A percentile compares a stretch with the other conserved stretches of the same genome.
Evolutionary conservation across 2,888 invertebrate species (phyloP).

Genomic region (Periphyllus acericola): DNA sequence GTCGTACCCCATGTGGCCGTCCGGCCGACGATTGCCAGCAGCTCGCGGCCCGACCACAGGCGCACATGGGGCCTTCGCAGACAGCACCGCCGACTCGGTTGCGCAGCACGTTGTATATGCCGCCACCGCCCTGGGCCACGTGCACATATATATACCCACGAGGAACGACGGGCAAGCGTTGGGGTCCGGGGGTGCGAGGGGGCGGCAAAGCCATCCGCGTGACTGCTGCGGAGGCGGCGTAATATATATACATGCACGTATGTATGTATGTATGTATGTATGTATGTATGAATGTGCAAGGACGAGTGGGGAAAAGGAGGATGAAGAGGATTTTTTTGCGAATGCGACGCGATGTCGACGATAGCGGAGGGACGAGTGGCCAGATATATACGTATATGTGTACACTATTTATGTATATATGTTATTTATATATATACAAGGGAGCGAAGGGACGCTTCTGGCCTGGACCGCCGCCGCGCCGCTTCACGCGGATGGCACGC

Average conservation of each 20-base stretch:
- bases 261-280: background rate
- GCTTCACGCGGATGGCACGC: slow-evolving; percentile 38
- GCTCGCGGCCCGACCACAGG: slow-evolving; percentile 43
- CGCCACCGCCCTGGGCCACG: background rate
- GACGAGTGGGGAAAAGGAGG: background rate
- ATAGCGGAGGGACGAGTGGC: slow-evolving; percentile 7
- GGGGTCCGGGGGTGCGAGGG: background rate
- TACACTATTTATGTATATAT: background rate
- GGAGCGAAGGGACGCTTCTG: slow-evolving; percentile 41
- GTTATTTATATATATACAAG: background rate
- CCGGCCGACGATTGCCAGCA: slow-evolving; percentile 44
- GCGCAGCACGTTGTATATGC: background rate
- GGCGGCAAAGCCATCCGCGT: slow-evolving; percentile 34
- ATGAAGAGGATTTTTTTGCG: slow-evolving; percentile 6
- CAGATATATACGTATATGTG: background rate
- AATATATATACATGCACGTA: background rate
- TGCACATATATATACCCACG: background rate
- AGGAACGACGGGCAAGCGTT: background rate
- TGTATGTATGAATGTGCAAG: background rate
- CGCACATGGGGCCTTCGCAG: slow-evolving; percentile 41
- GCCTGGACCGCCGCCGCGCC: slow-evolving; percentile 25
- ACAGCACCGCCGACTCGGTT: background rate
- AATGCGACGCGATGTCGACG: slow-evolving; percentile 32
- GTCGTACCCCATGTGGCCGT: slow-evolving; percentile 52
- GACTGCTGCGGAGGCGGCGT: slow-evolving; percentile 7